These are phyloP conservation scores for Atherix ibis DNA, from an alignment of 2,888 invertebrate species.

Conservation along the genomic window DNA sequence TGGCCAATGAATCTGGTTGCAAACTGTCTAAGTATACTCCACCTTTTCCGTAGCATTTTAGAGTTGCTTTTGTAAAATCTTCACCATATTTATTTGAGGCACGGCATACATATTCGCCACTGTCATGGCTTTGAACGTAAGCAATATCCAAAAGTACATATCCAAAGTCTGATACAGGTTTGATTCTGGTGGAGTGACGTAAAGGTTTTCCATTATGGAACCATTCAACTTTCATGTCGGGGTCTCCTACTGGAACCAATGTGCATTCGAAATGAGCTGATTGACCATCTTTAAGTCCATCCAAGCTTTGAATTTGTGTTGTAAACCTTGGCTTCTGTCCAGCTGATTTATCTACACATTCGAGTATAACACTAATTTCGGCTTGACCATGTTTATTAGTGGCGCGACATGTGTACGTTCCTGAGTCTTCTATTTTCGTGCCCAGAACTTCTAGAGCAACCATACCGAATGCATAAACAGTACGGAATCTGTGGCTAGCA, in stretches of 20 bases:
- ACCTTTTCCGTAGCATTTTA: constrained; percentile 67
- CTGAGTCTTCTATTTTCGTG: constrained; percentile 83
- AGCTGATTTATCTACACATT: constrained; percentile 68
- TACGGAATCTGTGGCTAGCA: constrained; percentile 78
- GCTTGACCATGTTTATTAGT: constrained; percentile 80
- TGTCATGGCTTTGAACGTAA: constrained; percentile 84
- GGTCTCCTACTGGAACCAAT: constrained; percentile 84
- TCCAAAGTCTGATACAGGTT: constrained; percentile 88
- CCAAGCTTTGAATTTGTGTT: constrained; percentile 68
- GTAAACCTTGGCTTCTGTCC: constrained; percentile 82
- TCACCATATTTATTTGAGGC: constrained; percentile 85
- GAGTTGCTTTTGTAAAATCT: constrained; percentile 72
- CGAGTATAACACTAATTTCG: constrained; percentile 67
- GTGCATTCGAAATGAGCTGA: constrained; percentile 93
- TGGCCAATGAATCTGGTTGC: constrained; percentile 79
- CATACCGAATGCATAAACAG: constrained; percentile 95
- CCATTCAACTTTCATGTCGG: constrained; percentile 90
- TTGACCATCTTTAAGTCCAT: constrained; percentile 80
- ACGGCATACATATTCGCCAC: constrained; percentile 83
- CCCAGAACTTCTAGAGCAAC: constrained; percentile 92
- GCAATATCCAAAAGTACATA: constrained; percentile 89
- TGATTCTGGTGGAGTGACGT: constrained; percentile 76
- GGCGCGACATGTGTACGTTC: constrained; percentile 74
- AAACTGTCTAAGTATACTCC: constrained; percentile 79
- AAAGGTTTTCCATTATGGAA: constrained; percentile 86